These are phyloP conservation scores for Oophaga sylvatica DNA, from an alignment of 2,797 vertebrate species.

Conservation along the genomic window DNA sequence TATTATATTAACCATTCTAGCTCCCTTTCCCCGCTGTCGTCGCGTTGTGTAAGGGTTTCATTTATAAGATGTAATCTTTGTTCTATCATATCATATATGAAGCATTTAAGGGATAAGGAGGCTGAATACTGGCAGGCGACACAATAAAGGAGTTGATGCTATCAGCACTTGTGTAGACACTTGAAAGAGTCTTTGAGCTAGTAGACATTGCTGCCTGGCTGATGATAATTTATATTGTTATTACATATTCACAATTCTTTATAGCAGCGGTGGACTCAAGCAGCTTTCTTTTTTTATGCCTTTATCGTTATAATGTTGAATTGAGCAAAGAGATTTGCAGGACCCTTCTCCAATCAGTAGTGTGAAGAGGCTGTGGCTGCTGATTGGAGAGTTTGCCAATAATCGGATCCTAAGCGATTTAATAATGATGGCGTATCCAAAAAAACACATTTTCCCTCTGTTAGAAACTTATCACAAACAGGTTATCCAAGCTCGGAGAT, in stretches of 20 bases:
- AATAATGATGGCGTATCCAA: too few species aligned
- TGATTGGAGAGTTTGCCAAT: too few species aligned
- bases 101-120: not conserved
- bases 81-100: not conserved
- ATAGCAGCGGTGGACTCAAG: not conserved
- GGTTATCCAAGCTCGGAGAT: too few species aligned
- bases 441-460: too few species aligned
- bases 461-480: too few species aligned
- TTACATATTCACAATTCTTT: not conserved
- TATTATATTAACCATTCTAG: not conserved
- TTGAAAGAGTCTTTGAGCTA: slow-evolving; percentile 13
- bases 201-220: not conserved
- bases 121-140: not conserved
- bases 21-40: not conserved
- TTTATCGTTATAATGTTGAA: not conserved
- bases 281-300: not conserved
- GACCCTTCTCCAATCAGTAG: too few species aligned
- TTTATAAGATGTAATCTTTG: not conserved
- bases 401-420: too few species aligned
- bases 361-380: too few species aligned
- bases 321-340: too few species aligned
- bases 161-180: not conserved
- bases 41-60: not conserved
- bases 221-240: not conserved
- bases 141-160: not conserved